Evolutionary conservation across 92 coral and sea anemone genomes (phyloP), one percentile per base, ranked within the genome.

Genomic region (Porites rus): DNA sequence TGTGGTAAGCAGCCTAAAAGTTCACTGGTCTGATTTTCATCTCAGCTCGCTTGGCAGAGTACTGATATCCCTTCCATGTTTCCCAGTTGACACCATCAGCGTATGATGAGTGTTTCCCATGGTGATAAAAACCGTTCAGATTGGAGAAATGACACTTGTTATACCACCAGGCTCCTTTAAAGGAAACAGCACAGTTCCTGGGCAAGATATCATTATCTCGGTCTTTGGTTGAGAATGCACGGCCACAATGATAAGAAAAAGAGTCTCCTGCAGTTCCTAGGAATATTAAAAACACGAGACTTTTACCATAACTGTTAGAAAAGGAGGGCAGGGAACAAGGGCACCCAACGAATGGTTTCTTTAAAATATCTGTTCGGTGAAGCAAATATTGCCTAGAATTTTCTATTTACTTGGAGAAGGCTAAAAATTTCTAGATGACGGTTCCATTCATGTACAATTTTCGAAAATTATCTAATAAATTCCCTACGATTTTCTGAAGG

Each of bases 31-130:
- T 82, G 86, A 84, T 63, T 24, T 87, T 87, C 76, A 87, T 87
- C 77, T 87, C 90, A 53, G 90, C 79, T 25, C 71, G 74, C 75
- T 87, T 87, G 18, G 73, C 85, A 28, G 90, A 87, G 79, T 87
- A 87, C 61, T 80, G 2, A 31, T 72, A 4, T 73, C 85, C 74
- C 73, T 81, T 87, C 90, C 90, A 87, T 0, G 54, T 0, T 0
- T 7, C 5, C 90, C 90, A 87, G 53, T 87, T 77, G 66, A 85
- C 84, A 24, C 89, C 89, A 77, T 85, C 83, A 50, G 86, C 86
- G 17, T 10, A 77, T 28, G 89, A 85, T 6, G 75, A 17, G 59
- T 77, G 89, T 3, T 13, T 8, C 16, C 77, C 84, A 21, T 38
- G 67, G 51, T 68, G 89, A 31, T 85, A 85, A 12, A 77, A 6